A percentile compares a stretch with the other conserved stretches of the same genome.
These are phyloP conservation scores for Hycleus cichorii DNA, from an alignment of 1,140 invertebrate genomes.

Conservation along the genomic window DNA sequence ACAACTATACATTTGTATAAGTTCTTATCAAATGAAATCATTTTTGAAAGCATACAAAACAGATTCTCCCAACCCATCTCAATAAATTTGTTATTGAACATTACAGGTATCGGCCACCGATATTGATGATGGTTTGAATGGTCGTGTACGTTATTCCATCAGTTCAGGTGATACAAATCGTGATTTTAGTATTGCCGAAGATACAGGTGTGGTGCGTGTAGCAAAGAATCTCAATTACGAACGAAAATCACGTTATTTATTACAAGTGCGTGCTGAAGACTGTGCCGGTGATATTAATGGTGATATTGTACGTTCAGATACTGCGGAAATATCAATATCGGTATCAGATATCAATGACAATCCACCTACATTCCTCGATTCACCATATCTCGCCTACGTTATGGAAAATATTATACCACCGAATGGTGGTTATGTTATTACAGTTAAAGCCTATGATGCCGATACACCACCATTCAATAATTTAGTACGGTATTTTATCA, in stretches of 20 bases:
- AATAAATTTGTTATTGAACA: conserved; percentile 19
- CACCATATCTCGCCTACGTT: conserved; percentile 85
- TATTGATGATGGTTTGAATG: conserved; percentile 81
- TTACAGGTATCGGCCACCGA: conserved; percentile 81
- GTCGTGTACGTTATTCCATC: conserved; percentile 80
- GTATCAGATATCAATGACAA: conserved; percentile 94
- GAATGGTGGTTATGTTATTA: conserved; percentile 66
- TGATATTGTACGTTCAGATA: conserved; percentile 55
- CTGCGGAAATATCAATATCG: conserved; percentile 61
- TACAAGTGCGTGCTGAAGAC: conserved; percentile 84
- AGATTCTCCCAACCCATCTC: too few species aligned
- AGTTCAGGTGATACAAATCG: conserved; percentile 82
- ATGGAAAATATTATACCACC: conserved; percentile 83
- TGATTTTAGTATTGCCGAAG: conserved; percentile 84
- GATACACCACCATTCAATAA: conserved; percentile 86
- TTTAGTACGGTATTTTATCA: conserved; percentile 84
- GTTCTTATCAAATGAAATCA: too few species aligned
- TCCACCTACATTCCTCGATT: conserved; percentile 82
- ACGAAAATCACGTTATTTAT: conserved; percentile 70
- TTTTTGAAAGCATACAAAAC: too few species aligned
- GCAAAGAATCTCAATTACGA: conserved; percentile 90
- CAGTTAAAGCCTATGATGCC: conserved; percentile 79
- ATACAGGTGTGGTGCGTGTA: conserved; percentile 79
- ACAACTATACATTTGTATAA: too few species aligned
- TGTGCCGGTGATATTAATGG: conserved; percentile 60